Evolutionary conservation across 2,797 vertebrate species (phyloP).

Genomic region (Cyprinella venusta): DNA sequence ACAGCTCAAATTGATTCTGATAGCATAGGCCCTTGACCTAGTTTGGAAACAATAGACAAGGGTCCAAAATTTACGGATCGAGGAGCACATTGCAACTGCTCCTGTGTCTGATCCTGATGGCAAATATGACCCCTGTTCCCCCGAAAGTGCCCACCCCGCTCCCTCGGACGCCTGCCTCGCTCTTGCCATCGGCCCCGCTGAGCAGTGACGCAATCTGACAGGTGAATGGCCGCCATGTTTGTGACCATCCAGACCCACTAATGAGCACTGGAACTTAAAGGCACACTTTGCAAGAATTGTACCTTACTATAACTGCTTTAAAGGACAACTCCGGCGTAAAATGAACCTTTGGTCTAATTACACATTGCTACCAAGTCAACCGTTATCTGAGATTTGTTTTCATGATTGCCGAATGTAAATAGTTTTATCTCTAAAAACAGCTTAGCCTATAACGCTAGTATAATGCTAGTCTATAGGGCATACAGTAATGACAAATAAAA

Average conservation of each 20-base stretch:
- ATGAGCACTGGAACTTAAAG: slow-evolving; percentile 68
- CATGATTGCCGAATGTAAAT: too few species aligned
- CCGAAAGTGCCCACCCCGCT: slow-evolving; percentile 35
- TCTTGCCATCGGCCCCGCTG: slow-evolving; percentile 77
- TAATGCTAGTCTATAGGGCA: too few species aligned
- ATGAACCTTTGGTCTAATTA: too few species aligned
- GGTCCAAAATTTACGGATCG: slow-evolving; percentile 76
- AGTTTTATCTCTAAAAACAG: too few species aligned
- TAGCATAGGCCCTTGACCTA: slow-evolving; percentile 75
- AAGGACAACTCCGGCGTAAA: too few species aligned
- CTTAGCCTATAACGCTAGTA: too few species aligned
- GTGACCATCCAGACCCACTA: slow-evolving; percentile 72
- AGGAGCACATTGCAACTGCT: slow-evolving; percentile 44
- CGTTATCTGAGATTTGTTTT: too few species aligned
- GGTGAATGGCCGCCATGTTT: slow-evolving; percentile 74
- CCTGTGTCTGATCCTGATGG: slow-evolving; percentile 43
- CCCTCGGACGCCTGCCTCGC: slow-evolving; percentile 68
- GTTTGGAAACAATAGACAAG: slow-evolving; percentile 82
- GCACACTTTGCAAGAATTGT: too few species aligned
- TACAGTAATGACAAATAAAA: too few species aligned
- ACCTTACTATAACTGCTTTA: too few species aligned
- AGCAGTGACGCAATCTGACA: slow-evolving; percentile 80
- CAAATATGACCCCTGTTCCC: slow-evolving; percentile 69
- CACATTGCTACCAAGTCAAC: too few species aligned
- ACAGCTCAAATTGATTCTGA: slow-evolving; percentile 74